These are phyloP conservation scores for Agelas oroides DNA, from an alignment of 37 sponge, comb jelly and placozoan genomes.

Conservation along the genomic window DNA sequence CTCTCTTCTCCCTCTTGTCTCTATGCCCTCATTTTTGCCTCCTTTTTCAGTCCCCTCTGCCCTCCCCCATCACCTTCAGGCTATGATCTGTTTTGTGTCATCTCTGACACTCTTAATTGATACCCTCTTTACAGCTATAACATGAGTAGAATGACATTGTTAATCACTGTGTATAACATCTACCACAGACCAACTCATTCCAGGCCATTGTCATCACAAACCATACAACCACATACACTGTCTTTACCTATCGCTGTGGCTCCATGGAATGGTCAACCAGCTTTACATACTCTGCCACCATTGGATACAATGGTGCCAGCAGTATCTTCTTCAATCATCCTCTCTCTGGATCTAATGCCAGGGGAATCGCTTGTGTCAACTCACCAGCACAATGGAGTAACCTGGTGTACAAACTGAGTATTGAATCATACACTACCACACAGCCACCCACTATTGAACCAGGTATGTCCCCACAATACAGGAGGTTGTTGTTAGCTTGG, in stretches of 20 bases:
- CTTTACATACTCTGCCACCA: too few species aligned
- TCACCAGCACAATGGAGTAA: conserved; percentile 25
- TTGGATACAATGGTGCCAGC: conserved; percentile 46
- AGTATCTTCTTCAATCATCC: conserved; percentile 19
- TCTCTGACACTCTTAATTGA: too few species aligned
- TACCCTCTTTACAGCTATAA: too few species aligned
- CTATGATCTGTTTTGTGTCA: too few species aligned
- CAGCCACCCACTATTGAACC: too few species aligned
- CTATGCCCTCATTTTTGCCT: too few species aligned
- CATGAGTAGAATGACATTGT: too few species aligned
- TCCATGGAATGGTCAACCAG: conserved; percentile 50
- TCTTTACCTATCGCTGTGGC: conserved; percentile 70
- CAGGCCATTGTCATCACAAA: conserved; percentile 70
- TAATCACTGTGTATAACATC: neutral
- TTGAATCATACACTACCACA: neutral
- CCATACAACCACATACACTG: conserved; percentile 34
- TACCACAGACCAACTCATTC: conserved; percentile 36
- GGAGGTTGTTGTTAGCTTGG: too few species aligned
- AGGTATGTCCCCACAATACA: too few species aligned
- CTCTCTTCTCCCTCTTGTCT: too few species aligned
- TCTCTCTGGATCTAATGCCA: neutral
- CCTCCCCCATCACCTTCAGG: too few species aligned
- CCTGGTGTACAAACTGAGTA: conserved; percentile 38
- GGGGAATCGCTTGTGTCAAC: conserved; percentile 24
- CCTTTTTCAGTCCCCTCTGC: too few species aligned